Evolutionary conservation across 2,888 invertebrate species (phyloP), one percentile per base, ranked within the genome.

Genomic region (Allacma fusca): DNA sequence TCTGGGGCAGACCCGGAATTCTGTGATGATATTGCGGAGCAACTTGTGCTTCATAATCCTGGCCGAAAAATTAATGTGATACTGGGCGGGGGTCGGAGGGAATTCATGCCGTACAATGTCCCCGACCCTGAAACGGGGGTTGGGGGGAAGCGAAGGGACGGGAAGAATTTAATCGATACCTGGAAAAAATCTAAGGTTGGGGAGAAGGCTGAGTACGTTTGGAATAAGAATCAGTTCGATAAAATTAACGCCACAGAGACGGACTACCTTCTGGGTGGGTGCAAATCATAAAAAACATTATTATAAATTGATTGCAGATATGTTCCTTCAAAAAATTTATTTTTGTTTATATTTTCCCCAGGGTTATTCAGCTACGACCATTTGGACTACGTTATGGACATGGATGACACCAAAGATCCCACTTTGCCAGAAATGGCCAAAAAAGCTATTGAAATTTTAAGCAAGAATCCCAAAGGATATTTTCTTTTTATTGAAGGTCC

Each of bases 371-470:
- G 89, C 0, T 86, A 88, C n/a, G 89, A 89, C 78, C 92, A 93
- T 85, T 89, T 93, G 90, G 88, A 90, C 1, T 95, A 91, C 86
- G 92, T 93, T 81, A 84, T 92, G 76, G 91, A 92, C 83, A 89
- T 34, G 96, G 50, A 80, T 83, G 34, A 34, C 34, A 34, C 0
- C 76, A 80, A 85, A 0, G 81, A 75, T 64, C 82, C 70, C 0
- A 90, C 91, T 0, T 86, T 96, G 21, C 89, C 89, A 77, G 93
- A 95, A 86, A 94, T 96, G 94, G 92, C 93, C 0, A 88, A 89
- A 12, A 77, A 73, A 1, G 92, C 93, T 0, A 95, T 94, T 0
- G 94, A 91, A 83, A 88, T 93, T 21, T 87, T 96, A 72, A 88
- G 89, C 0, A 89, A 89, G 79, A 89, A 90, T 81, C 86, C 87